A percentile compares a stretch with the other conserved stretches of the same genome.
phyloP scores from a whole-genome alignment of 2,113 vertebrate species.

The Ramphastos sulfuratus region DNA sequence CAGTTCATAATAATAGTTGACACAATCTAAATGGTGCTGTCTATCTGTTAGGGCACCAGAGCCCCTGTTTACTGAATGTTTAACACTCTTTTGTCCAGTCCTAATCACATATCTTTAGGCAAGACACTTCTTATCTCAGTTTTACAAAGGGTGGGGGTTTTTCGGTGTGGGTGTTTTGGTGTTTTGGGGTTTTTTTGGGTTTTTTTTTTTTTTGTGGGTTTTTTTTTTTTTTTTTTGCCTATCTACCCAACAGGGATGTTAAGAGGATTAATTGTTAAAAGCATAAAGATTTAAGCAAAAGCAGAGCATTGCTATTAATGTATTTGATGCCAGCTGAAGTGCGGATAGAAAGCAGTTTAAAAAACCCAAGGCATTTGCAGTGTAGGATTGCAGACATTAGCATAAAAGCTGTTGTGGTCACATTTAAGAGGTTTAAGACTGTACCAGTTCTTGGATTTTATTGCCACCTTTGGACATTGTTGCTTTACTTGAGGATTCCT shows the following conservation, averaged over 20 bases:
- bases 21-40: background rate
- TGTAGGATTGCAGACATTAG: background rate
- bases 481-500: background rate
- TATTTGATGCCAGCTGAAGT: background rate
- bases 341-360: background rate
- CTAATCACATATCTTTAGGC: background rate
- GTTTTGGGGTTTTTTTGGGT: too few relatives aligned
- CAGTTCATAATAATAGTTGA: background rate
- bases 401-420: background rate
- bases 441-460: background rate
- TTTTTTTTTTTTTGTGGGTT: too few relatives aligned
- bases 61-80: background rate
- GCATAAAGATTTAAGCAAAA: conserved; percentile 7
- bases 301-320: background rate
- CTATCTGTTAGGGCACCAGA: background rate
- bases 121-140: conserved; percentile 17
- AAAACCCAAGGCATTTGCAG: background rate
- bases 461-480: background rate
- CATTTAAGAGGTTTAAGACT: background rate
- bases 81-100: conserved; percentile 12
- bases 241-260: background rate
- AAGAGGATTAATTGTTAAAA: conserved; percentile 50
- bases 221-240: conserved; percentile 13
- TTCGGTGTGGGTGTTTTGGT: too few relatives aligned
- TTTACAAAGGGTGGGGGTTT: conserved; percentile 4